Conservation (phyloP, 1,140 invertebrate species). For the Eueides isabella region DNA sequence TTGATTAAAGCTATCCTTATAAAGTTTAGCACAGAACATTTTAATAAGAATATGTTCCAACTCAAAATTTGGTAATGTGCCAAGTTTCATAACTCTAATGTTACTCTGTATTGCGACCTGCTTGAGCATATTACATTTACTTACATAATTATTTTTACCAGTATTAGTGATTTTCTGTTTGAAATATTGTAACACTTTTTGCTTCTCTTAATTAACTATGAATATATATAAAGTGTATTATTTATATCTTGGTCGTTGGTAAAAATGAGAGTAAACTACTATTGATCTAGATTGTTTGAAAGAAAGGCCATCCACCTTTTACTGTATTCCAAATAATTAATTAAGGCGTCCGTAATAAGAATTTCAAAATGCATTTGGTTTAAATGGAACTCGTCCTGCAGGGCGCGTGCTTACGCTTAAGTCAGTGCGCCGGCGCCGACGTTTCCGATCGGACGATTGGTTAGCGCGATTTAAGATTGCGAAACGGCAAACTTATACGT, state of each 20-base stretch:
- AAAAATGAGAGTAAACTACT: background rate
- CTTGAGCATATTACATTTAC: background rate
- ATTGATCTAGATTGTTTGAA: constrained; percentile 35
- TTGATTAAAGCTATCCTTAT: background rate
- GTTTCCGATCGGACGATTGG: constrained; percentile 62
- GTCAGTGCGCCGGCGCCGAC: constrained; percentile 66
- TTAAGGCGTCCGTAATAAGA: constrained; percentile 55
- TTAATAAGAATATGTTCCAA: constrained; percentile 3
- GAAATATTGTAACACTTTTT: background rate
- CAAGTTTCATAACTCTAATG: background rate
- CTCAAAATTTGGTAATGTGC: background rate
- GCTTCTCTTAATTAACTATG: background rate
- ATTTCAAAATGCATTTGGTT: constrained; percentile 58
- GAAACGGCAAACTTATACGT: constrained; percentile 44
- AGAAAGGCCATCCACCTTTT: constrained; percentile 54
- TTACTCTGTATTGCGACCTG: background rate
- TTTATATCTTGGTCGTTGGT: background rate
- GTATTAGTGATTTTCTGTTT: background rate
- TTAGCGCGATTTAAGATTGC: constrained; percentile 45
- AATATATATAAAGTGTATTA: background rate
- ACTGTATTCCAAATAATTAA: constrained; percentile 60
- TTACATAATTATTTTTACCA: background rate
- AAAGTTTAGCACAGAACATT: background rate
- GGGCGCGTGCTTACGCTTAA: constrained; percentile 46
- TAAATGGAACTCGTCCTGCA: constrained; percentile 62